Percentiles rank a stretch among this genome's conserved stretches.
Conservation (phyloP, 2,797 vertebrate genomes). For the Bufotes viridis region DNA sequence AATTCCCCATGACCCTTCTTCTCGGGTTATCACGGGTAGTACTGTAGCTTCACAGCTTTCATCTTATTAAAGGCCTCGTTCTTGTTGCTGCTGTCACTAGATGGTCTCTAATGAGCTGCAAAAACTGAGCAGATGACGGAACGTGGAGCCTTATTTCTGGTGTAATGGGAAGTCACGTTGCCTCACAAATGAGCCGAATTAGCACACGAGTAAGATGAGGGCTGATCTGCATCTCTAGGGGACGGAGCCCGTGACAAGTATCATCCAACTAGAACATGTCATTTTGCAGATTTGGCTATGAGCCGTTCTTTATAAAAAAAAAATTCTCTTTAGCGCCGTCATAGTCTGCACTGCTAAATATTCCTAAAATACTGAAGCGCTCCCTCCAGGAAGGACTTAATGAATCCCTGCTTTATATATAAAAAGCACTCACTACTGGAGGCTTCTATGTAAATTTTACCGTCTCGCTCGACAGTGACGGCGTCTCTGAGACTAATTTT, state of each 20-base stretch:
- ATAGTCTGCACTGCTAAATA: slow-evolving; percentile 3
- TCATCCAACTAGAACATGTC: not conserved
- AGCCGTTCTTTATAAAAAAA: not conserved
- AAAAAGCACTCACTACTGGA: not conserved
- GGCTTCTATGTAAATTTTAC: slow-evolving; percentile 30
- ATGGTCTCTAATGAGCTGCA: slow-evolving; percentile 40
- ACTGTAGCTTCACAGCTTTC: not conserved
- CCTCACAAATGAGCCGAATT: not conserved
- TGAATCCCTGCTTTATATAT: slow-evolving; percentile 31
- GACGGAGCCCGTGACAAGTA: slow-evolving; percentile 15
- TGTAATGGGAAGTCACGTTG: not conserved
- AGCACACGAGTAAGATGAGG: not conserved
- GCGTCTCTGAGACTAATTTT: slow-evolving; percentile 18
- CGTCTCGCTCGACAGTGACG: not conserved
- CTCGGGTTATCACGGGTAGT: not conserved
- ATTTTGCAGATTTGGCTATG: not conserved
- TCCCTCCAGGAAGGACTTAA: slow-evolving; percentile 46
- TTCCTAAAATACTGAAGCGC: slow-evolving; percentile 16
- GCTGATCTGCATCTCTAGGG: not conserved
- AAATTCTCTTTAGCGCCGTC: not conserved
- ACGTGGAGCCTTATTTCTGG: not conserved
- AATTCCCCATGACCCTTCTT: not conserved
- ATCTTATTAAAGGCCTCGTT: slow-evolving; percentile 20
- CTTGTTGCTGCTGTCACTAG: slow-evolving; percentile 30
- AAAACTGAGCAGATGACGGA: not conserved